phyloP scores from a whole-genome alignment of 2,113 vertebrate species.

The Equus quagga region DNA sequence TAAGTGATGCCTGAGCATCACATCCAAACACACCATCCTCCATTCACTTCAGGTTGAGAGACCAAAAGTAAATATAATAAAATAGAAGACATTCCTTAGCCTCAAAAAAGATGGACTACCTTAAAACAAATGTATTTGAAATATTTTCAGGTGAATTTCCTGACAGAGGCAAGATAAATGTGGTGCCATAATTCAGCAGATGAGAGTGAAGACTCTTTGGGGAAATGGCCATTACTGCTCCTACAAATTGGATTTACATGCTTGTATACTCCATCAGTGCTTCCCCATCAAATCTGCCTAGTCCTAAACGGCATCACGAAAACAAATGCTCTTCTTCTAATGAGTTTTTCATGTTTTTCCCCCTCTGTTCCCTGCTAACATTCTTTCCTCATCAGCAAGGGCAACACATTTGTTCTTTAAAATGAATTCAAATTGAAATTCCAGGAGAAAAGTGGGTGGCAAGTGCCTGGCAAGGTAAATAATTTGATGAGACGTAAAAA shows the following conservation, averaged over 20 bases:
- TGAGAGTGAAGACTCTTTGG: background rate
- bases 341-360: slow-evolving; percentile 41
- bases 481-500: slow-evolving; percentile 68
- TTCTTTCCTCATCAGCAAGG: background rate
- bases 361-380: background rate
- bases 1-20: accelerated
- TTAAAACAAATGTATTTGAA: background rate
- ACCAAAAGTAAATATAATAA: background rate
- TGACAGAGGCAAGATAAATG: background rate
- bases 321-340: slow-evolving; percentile 49
- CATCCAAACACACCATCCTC: too few relatives aligned
- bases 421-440: slow-evolving; percentile 46
- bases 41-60: background rate
- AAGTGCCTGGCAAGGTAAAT: slow-evolving; percentile 67
- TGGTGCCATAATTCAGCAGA: background rate
- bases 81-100: background rate
- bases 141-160: slow-evolving; percentile 8
- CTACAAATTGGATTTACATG: slow-evolving; percentile 43
- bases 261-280: background rate
- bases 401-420: slow-evolving; percentile 37
- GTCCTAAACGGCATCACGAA: background rate
- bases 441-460: background rate
- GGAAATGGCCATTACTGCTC: background rate
- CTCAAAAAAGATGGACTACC: background rate
- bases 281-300: background rate